Percentiles rank a stretch among this genome's conserved stretches.
Evolutionary conservation across 2,113 vertebrate genomes (phyloP).

Genomic region (Carlito syrichta): DNA sequence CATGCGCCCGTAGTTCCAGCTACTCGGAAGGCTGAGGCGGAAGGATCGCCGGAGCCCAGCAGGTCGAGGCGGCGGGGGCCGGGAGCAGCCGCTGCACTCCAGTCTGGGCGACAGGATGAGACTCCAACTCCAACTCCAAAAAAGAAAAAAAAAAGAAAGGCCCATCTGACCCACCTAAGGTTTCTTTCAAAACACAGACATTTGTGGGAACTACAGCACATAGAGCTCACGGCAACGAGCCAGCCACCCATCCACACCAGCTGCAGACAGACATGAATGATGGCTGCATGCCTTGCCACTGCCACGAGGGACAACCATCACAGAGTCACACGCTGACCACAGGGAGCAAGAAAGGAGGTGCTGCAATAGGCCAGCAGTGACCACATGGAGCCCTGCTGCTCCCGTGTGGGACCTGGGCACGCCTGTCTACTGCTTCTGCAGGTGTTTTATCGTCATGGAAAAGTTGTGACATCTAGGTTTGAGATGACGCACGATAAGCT

Average conservation of each 20-base stretch:
- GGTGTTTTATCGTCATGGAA: background rate
- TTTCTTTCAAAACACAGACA: too few species aligned
- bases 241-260: background rate
- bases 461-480: background rate
- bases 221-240: background rate
- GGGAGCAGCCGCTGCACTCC: too few species aligned
- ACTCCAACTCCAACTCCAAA: too few species aligned
- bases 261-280: background rate
- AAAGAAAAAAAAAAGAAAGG: too few species aligned
- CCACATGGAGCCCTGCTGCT: background rate
- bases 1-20: too few species aligned
- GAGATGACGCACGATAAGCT: background rate
- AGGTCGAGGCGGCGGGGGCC: too few species aligned
- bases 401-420: fast-evolving
- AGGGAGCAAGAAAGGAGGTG: background rate
- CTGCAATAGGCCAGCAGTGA: too few species aligned
- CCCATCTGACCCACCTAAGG: background rate
- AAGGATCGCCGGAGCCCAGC: too few species aligned
- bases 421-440: background rate
- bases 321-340: background rate
- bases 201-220: background rate
- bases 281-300: background rate
- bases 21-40: too few species aligned
- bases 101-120: too few species aligned
- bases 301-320: background rate